A percentile compares a stretch with the other conserved stretches of the same genome.
phyloP scores from a whole-genome alignment of 2,797 vertebrate genomes.

The Menidia menidia region DNA sequence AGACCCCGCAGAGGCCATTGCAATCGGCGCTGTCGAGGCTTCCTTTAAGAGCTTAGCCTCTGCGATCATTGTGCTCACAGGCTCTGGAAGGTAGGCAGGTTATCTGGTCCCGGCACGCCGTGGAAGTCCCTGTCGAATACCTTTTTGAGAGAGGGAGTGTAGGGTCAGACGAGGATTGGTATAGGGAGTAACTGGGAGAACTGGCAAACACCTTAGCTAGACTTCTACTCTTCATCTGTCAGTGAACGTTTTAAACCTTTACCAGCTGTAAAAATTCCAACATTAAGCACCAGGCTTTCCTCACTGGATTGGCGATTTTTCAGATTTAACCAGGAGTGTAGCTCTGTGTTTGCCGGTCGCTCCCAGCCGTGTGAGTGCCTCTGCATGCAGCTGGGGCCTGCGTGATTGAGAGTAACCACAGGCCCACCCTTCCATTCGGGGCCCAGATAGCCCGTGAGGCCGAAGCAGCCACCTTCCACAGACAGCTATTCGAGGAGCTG shows the following conservation, averaged over 20 bases:
- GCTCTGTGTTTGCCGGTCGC: conserved; percentile 42
- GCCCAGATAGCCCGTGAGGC: conserved; percentile 97
- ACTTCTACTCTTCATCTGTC: conserved; percentile 17
- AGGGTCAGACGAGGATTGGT: conserved; percentile 76
- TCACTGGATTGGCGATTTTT: not conserved
- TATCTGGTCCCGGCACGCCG: conserved; percentile 25
- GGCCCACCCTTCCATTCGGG: conserved; percentile 54
- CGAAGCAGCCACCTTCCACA: conserved; percentile 97
- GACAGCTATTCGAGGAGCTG: conserved; percentile 96
- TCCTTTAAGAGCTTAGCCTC: conserved; percentile 97
- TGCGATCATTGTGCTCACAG: conserved; percentile 96
- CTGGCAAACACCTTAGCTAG: conserved; percentile 39
- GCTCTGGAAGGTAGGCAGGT: conserved; percentile 96
- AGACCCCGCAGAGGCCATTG: conserved; percentile 94
- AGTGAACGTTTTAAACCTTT: not conserved
- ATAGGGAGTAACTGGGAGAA: conserved; percentile 39
- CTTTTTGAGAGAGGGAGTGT: conserved; percentile 50
- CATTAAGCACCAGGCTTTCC: not conserved
- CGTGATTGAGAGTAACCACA: conserved; percentile 70
- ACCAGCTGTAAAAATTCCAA: not conserved
- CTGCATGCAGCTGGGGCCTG: conserved; percentile 19
- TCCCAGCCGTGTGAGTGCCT: conserved; percentile 54
- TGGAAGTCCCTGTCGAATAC: conserved; percentile 13
- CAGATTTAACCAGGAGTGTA: conserved; percentile 27
- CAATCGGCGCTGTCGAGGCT: conserved; percentile 94